Conservation (phyloP, 1,140 invertebrate genomes). For the Eueides isabella region DNA sequence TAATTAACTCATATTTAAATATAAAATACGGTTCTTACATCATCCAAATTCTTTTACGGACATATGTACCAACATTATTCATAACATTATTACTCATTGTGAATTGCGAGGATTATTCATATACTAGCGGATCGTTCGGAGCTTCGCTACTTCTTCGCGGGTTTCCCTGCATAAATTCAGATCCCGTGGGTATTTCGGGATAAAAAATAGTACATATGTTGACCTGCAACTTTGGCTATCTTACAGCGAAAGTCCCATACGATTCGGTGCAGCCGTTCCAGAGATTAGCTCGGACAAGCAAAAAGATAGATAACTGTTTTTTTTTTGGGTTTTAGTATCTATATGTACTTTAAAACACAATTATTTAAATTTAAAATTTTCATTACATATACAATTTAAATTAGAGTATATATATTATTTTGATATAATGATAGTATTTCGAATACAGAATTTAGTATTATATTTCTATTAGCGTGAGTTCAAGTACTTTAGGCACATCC, state of each 20-base stretch:
- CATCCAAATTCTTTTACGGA: not conserved
- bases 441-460: not conserved
- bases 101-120: not conserved
- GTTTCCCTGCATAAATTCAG: too few relatives aligned
- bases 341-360: not conserved
- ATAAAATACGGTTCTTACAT: not conserved
- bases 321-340: too few relatives aligned
- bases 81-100: conserved; percentile 6
- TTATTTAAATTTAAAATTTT: not conserved
- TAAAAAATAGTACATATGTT: too few relatives aligned
- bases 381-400: not conserved
- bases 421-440: too few relatives aligned
- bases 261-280: too few relatives aligned
- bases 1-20: not conserved
- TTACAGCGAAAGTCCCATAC: too few relatives aligned
- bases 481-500: conserved; percentile 1
- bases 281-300: too few relatives aligned
- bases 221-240: too few relatives aligned
- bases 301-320: too few relatives aligned
- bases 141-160: too few relatives aligned
- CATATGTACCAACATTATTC: not conserved
- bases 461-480: not conserved
- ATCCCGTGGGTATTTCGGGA: too few relatives aligned
- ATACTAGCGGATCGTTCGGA: not conserved
- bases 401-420: too few relatives aligned